Evolutionary conservation across 2,888 invertebrate genomes (phyloP).

Genomic region (Drosophila borealis): DNA sequence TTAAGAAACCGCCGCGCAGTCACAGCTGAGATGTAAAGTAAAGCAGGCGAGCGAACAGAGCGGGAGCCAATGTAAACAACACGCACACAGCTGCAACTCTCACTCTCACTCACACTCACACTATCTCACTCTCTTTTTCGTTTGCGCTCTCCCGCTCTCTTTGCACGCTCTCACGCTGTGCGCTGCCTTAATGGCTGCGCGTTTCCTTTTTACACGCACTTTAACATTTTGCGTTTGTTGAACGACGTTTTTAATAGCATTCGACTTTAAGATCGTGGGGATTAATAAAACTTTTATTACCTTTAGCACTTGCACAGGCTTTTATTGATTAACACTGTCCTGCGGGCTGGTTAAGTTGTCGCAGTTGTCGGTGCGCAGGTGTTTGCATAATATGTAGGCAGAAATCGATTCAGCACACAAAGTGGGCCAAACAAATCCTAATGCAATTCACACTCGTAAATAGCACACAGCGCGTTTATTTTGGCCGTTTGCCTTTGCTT

Average conservation of each 20-base stretch:
- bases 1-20: slow-evolving; percentile 17
- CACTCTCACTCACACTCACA: background rate
- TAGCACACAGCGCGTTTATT: slow-evolving; percentile 15
- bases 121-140: background rate
- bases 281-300: slow-evolving; percentile 37
- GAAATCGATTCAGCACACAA: slow-evolving; percentile 65
- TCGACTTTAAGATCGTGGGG: slow-evolving; percentile 5
- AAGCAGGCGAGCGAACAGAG: slow-evolving; percentile 8
- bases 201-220: slow-evolving; percentile 36
- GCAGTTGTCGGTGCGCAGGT: slow-evolving; percentile 37
- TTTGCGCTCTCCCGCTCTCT: slow-evolving; percentile 7
- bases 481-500: slow-evolving; percentile 30
- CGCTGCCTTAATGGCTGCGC: slow-evolving; percentile 8
- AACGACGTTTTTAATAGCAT: slow-evolving; percentile 3
- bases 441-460: slow-evolving; percentile 47
- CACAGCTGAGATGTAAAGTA: slow-evolving; percentile 28
- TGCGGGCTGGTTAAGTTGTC: slow-evolving; percentile 38
- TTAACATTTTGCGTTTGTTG: slow-evolving; percentile 18
- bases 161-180: slow-evolving; percentile 6
- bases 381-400: slow-evolving; percentile 71
- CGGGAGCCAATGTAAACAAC: slow-evolving; percentile 51
- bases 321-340: slow-evolving; percentile 32
- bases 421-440: slow-evolving; percentile 46
- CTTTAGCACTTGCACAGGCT: slow-evolving; percentile 29
- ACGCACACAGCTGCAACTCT: slow-evolving; percentile 8